Percentiles rank a stretch among this genome's conserved stretches.
Evolutionary conservation across 2,113 vertebrate genomes (phyloP).

Genomic region (Notarius quadriscutis): DNA sequence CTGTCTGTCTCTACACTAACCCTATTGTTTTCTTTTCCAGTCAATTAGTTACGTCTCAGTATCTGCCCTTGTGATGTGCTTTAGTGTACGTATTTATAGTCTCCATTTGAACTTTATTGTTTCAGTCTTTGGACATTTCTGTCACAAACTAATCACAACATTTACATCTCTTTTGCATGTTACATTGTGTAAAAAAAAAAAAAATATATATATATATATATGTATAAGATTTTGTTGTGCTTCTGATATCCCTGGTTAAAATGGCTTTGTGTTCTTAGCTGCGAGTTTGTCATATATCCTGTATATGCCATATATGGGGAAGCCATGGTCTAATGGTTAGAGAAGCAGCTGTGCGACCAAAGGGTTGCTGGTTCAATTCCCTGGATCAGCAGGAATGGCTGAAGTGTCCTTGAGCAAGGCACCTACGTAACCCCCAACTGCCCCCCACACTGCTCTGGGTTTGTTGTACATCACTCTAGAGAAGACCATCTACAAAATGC

Average conservation of each 20-base stretch:
- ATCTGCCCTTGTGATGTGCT: background rate
- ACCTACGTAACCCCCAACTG: too few relatives aligned
- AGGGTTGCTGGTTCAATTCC: too few relatives aligned
- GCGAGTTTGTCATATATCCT: background rate
- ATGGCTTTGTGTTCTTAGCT: background rate
- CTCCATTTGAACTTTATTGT: background rate
- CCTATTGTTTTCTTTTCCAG: constrained; percentile 13
- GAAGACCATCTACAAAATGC: too few relatives aligned
- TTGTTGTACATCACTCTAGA: too few relatives aligned
- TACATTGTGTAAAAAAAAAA: background rate
- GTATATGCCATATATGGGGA: too few relatives aligned
- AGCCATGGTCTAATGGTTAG: too few relatives aligned
- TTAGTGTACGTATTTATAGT: background rate
- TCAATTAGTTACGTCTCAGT: constrained; percentile 7
- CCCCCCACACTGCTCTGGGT: too few relatives aligned
- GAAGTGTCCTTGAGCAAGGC: too few relatives aligned
- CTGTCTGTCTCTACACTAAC: constrained; percentile 1
- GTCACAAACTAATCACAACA: background rate
- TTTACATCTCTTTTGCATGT: background rate
- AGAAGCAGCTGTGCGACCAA: too few relatives aligned
- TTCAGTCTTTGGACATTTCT: background rate
- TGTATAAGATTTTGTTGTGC: background rate
- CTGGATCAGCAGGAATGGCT: too few relatives aligned
- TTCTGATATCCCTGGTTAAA: background rate
- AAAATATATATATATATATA: too few relatives aligned